These are phyloP conservation scores for Mus spretus DNA, from an alignment of 2,797 vertebrate species.

Conservation along the genomic window DNA sequence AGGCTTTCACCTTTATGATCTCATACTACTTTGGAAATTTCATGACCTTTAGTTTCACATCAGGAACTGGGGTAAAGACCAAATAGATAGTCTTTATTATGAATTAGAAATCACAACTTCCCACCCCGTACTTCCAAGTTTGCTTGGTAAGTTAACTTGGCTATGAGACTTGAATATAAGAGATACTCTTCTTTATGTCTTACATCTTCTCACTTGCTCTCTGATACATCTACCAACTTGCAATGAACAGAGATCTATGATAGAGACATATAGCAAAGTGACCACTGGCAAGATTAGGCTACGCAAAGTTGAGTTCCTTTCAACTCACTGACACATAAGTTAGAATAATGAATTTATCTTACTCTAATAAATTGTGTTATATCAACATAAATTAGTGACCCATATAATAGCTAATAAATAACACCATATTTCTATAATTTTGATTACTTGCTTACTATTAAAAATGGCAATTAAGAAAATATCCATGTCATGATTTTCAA, in stretches of 20 bases:
- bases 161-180: background rate
- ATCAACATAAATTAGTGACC: background rate
- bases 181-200: background rate
- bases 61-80: background rate
- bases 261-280: background rate
- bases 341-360: background rate
- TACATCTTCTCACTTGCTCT: background rate
- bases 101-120: background rate
- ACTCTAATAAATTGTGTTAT: background rate
- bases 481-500: background rate
- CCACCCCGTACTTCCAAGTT: background rate
- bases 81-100: background rate
- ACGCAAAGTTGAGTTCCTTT: background rate
- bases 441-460: background rate
- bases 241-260: background rate
- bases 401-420: background rate
- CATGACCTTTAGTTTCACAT: too few relatives aligned
- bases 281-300: background rate
- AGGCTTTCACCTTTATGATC: background rate
- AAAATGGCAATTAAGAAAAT: background rate
- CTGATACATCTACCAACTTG: background rate
- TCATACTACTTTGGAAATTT: background rate
- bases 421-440: background rate
- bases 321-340: background rate
- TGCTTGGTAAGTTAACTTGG: background rate